A percentile compares a stretch with the other conserved stretches of the same genome.
These are phyloP conservation scores for Nomada fucata DNA, from an alignment of 2,888 invertebrate genomes.

Conservation along the genomic window DNA sequence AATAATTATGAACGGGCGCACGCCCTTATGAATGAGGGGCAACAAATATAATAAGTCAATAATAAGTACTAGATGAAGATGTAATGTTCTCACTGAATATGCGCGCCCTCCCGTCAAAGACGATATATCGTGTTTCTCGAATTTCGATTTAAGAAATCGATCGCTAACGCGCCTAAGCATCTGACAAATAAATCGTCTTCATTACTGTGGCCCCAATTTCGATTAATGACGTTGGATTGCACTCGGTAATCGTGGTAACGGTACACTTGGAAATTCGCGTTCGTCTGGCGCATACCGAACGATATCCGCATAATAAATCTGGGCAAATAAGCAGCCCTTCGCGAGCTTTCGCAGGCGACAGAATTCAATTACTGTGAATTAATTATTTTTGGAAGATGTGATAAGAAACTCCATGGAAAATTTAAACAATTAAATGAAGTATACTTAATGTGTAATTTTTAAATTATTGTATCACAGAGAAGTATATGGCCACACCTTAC, in stretches of 20 bases:
- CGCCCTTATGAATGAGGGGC: too few species aligned
- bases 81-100: too few species aligned
- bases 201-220: conserved; percentile 35
- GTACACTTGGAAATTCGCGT: conserved; percentile 6
- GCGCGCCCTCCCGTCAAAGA: too few species aligned
- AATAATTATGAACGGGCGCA: too few species aligned
- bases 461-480: too few species aligned
- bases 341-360: not conserved
- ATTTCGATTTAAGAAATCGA: conserved; percentile 28
- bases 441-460: too few species aligned
- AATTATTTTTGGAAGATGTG: too few species aligned
- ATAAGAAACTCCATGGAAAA: too few species aligned
- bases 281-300: not conserved
- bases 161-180: conserved; percentile 19
- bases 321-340: not conserved
- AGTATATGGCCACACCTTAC: too few species aligned
- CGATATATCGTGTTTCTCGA: too few species aligned
- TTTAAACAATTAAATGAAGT: not conserved
- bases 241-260: conserved; percentile 31
- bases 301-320: not conserved
- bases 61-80: too few species aligned
- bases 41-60: too few species aligned
- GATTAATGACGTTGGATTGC: conserved; percentile 41
- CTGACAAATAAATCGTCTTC: conserved; percentile 35
- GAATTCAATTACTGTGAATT: conserved; percentile 1